Evolutionary conservation across 23 tunicate genomes (phyloP), one percentile per base, ranked within the genome.

Genomic region (Trididemnum miniatum): DNA sequence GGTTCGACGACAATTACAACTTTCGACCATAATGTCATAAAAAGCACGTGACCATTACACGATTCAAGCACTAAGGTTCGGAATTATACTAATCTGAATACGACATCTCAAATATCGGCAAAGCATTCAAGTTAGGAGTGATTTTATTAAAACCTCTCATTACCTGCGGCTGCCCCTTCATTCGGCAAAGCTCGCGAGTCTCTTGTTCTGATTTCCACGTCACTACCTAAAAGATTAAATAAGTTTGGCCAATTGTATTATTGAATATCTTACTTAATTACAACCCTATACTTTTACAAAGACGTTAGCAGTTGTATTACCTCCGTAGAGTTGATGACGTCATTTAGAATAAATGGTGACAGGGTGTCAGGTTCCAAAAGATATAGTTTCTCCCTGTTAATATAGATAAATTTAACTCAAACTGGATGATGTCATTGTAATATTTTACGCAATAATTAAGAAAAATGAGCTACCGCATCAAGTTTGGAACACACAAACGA

Each of bases 91-190:
- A 5, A 67, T 9, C 9, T 67, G 38, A 67, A n/a, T 33, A 3
- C 38, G 9, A 31, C 38, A 67, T 31, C 32, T 62, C 5, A 25
- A 12, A 4, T 5, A 83, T 84, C 15, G 44, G 32, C 51, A 89
- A 66, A 83, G 76, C 31, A 40, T 65, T 65, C 54, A 32, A 20
- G 63, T 38, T 32, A 20, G 27, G 31, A 9, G 64, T 81, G 49
- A 20, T 7, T 29, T 36, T 34, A 79, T 20, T 20, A 20, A 18
- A 76, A 24, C 32, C 22, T 49, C 9, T 20, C 12, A 59, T 79
- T 74, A 91, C 97, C 86, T 86, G 79, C 31, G 85, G 66, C 51
- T 91, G 87, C 25, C 97, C 97, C 80, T 91, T 91, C 97, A 81
- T 76, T 7, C 31, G 31, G 84, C 97, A 91, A 0, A 91, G 72